These are phyloP conservation scores for Hydrozoanthus tunicans DNA, from an alignment of 64 coral and sea anemone genomes.

Conservation along the genomic window DNA sequence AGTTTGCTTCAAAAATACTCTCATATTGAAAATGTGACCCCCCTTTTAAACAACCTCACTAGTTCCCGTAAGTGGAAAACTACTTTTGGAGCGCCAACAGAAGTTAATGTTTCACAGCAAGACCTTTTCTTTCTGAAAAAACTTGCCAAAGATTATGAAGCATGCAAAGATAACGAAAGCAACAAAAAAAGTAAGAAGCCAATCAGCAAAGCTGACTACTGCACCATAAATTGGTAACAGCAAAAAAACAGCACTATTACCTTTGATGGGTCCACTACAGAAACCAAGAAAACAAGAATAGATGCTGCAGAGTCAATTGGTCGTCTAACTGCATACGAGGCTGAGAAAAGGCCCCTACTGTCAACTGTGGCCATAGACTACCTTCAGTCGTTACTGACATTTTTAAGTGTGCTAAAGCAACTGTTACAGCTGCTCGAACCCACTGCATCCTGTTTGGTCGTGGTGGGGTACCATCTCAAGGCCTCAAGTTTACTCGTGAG, in stretches of 20 bases:
- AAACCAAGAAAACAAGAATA: slow-evolving; percentile 2
- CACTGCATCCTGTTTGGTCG: slow-evolving; percentile 1
- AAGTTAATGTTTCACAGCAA: neutral
- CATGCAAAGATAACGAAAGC: slow-evolving; percentile 35
- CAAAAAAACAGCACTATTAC: slow-evolving; percentile 38
- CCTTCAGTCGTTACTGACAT: neutral
- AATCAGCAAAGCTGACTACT: slow-evolving; percentile 38
- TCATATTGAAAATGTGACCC: slow-evolving; percentile 6
- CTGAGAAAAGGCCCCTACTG: slow-evolving; percentile 6
- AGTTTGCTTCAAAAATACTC: slow-evolving; percentile 9
- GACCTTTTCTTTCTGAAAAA: neutral
- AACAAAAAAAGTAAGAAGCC: slow-evolving; percentile 9
- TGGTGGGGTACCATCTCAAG: slow-evolving; percentile 10
- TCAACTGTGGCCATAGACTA: slow-evolving; percentile 24
- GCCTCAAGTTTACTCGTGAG: neutral
- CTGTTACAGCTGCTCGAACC: slow-evolving; percentile 13
- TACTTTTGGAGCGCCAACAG: neutral
- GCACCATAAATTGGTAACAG: slow-evolving; percentile 35
- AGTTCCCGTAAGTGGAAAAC: slow-evolving; percentile 21
- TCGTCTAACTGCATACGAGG: slow-evolving; percentile 16
- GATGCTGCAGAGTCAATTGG: slow-evolving; percentile 27
- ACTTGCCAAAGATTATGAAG: slow-evolving; percentile 49
- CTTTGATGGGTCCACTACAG: slow-evolving; percentile 33
- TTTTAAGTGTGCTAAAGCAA: slow-evolving; percentile 3
- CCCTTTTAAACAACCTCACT: slow-evolving; percentile 22